Evolutionary conservation across 1,140 invertebrate species (phyloP), one percentile per base, ranked within the genome.

Genomic region (Lasioglossum albipes): DNA sequence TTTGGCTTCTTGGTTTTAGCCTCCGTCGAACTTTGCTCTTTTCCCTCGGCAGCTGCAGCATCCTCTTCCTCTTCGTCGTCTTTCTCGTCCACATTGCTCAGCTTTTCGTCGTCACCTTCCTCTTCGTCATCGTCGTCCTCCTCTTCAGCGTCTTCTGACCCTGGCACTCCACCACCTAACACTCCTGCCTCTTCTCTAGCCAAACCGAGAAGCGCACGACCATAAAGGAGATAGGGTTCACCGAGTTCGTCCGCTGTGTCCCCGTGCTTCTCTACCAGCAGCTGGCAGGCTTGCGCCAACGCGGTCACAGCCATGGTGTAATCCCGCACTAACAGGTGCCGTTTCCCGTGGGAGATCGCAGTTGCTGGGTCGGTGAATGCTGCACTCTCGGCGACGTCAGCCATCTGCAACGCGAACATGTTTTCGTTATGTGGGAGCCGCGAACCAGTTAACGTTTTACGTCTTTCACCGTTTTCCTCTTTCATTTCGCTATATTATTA

Each of bases 211-310:
- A 99, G 92, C 6, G 97, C 95, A 90, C 96, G 96, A 0, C 97
- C 97, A 91, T 96, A 96, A 67, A 94, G 94, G 80, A 97, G 95
- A 91, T 98, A 98, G 16, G 96, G 96, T 69, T 98, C 97, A 18
- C 95, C 97, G 91, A 96, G 96, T 89, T 98, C 96, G 84, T 96
- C 95, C 0, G 95, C 95, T 16, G 95, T 94, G 71, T 97, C 96
- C 3, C 97, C 97, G 93, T 96, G 95, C 79, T 96, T 94, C 13
- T 95, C 92, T 2, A 95, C 95, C 22, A 97, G 93, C 41, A 97
- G 87, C 86, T 96, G 95, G 89, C 96, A 97, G 0, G 97, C 96
- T 88, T 96, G 95, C 31, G 96, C 95, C 6, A 98, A 93, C 12
- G 95, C 94, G n/a, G 95, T 94, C 0, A 96, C 96, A n/a, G 97